Percentiles rank a stretch among this genome's conserved stretches.
These are phyloP conservation scores for Triplophysa siluroides DNA, from an alignment of 2,113 vertebrate genomes.

Conservation along the genomic window DNA sequence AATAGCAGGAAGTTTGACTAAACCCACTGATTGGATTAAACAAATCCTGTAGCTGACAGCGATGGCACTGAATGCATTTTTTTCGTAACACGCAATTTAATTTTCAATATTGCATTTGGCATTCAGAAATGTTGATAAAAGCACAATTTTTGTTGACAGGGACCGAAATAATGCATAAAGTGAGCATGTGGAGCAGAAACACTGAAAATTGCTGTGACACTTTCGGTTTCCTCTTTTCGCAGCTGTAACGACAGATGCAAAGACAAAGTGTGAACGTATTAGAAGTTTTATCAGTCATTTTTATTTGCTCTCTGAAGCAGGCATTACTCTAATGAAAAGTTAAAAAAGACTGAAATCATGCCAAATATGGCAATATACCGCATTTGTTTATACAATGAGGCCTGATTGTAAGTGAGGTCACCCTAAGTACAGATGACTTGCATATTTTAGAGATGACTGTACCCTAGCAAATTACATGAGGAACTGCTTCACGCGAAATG, in stretches of 20 bases:
- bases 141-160: no score
- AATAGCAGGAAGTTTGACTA: background rate
- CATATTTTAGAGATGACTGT: background rate
- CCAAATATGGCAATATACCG: background rate
- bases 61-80: background rate
- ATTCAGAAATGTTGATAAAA: no score
- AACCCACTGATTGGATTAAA: background rate
- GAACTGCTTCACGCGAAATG: background rate
- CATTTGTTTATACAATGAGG: background rate
- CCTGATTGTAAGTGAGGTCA: background rate
- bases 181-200: no score
- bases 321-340: background rate
- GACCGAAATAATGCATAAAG: no score
- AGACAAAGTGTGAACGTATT: no score
- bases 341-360: background rate
- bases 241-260: background rate
- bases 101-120: background rate
- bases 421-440: background rate
- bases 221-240: background rate
- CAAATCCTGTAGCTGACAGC: background rate
- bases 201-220: background rate
- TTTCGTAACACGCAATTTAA: background rate
- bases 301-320: background rate
- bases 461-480: background rate
- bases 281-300: no score